Evolutionary conservation across 2,797 vertebrate genomes (phyloP).

Genomic region (Setipinna tenuifilis): DNA sequence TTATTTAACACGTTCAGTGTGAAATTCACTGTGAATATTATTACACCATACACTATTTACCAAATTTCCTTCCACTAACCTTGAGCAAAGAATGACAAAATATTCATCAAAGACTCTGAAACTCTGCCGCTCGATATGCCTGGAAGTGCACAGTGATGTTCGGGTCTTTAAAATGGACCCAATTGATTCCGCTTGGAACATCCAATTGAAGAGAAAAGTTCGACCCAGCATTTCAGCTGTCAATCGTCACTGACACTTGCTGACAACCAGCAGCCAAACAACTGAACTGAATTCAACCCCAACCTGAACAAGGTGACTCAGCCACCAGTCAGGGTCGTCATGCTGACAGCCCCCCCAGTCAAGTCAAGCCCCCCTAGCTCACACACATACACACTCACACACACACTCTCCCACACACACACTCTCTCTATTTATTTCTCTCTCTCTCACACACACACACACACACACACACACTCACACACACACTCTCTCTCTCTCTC

Average conservation of each 20-base stretch:
- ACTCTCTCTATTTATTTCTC: no score
- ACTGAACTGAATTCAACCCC: background rate
- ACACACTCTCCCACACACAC: background rate
- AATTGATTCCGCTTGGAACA: background rate
- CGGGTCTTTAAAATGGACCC: background rate
- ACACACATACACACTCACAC: background rate
- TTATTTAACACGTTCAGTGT: background rate
- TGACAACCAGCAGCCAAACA: background rate
- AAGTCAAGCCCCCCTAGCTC: no score
- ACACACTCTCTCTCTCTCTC: no score
- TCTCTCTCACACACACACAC: no score
- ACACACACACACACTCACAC: no score
- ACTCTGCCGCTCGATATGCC: background rate
- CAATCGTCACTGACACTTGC: background rate
- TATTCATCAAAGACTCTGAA: background rate
- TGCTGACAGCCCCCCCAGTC: background rate
- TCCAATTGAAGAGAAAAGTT: slow-evolving; percentile 11
- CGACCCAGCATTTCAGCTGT: background rate
- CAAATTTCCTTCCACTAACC: background rate
- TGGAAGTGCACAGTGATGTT: slow-evolving; percentile 13
- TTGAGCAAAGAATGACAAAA: background rate
- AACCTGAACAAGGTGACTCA: slow-evolving; percentile 19
- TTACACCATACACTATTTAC: background rate
- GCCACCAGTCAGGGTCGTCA: background rate
- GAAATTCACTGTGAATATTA: no score